Evolutionary conservation across 2,113 vertebrate genomes (phyloP), one percentile per base, ranked within the genome.

Genomic region (Gobius niger): DNA sequence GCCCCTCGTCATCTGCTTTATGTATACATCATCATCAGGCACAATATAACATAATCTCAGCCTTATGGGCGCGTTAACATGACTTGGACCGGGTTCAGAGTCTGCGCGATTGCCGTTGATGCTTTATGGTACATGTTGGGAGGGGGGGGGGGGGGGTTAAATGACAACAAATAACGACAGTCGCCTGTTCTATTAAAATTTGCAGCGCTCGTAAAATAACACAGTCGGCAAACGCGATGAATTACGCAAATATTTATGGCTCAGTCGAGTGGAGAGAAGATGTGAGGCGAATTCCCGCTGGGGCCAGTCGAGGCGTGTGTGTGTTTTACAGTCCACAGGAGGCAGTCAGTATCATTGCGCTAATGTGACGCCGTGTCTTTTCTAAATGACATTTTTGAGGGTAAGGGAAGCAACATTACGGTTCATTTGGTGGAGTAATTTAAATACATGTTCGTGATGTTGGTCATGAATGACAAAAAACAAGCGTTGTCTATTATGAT

Each of bases 1-100:
- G 66, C 57, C 60, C 62, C 15, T 19, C 6, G 6, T 79, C 68
- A 77, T 51, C 47, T 44, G 18, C 47, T 52, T 72, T 77, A 61
- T 61, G 70, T 77, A 11, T 34, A 63, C 67, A 12, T 53, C 44
- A 18, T 41, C 46, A 34, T 62, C 15, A 19, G 5, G 18, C 1
- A 9, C 34, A 59, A 10, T 67, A 50, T 18, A 8, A 18, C 12
- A 12, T 24, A 34, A 53, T 24, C 53, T 5, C 49, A 18, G 7
- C 7, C 24, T 47, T 63, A 73, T 44, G 57, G 14, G 9, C 2
- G 57, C 24, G 15, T 60, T n/a, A n/a, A 60, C n/a, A 44, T 3
- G 14, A 5, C 14, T 60, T 60, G 57, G 57, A 60, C 42, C 1
- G 57, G 9, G 40, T 42, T 42, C 40, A n/a, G 13, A 7, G 6